Evolutionary conservation across 2,888 invertebrate species (phyloP).

Genomic region (Monopis laevigella): DNA sequence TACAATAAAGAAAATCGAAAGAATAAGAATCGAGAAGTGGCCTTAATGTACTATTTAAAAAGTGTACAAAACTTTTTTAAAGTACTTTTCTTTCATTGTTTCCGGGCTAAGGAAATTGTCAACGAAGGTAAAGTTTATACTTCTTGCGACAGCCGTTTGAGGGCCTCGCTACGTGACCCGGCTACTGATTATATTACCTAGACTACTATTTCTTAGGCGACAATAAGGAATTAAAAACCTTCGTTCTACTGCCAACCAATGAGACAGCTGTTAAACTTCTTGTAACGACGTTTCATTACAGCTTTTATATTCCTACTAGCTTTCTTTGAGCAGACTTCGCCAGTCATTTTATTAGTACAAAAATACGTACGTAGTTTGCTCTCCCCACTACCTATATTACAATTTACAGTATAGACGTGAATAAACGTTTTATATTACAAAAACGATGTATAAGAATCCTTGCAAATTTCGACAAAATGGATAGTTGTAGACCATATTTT

Average conservation of each 20-base stretch:
- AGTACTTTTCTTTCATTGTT: conserved; percentile 59
- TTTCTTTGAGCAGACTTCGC: too few species aligned
- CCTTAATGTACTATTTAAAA: conserved; percentile 39
- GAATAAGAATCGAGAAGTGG: conserved; percentile 7
- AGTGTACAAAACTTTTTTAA: conserved; percentile 47
- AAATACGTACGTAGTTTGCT: too few species aligned
- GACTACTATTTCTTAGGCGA: conserved; percentile 19
- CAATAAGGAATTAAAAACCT: conserved; percentile 52
- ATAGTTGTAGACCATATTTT: too few species aligned
- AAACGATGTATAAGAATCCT: too few species aligned
- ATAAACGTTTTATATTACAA: too few species aligned
- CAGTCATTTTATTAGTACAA: too few species aligned
- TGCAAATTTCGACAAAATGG: too few species aligned
- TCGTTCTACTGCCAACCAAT: conserved; percentile 42
- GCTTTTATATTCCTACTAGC: too few species aligned
- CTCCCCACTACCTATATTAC: too few species aligned
- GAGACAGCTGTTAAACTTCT: conserved; percentile 25
- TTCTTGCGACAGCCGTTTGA: conserved; percentile 56
- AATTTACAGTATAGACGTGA: too few species aligned
- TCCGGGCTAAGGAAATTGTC: conserved; percentile 50
- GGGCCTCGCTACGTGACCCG: conserved; percentile 51
- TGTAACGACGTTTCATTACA: conserved; percentile 4
- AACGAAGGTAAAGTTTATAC: conserved; percentile 64
- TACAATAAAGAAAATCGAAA: conserved; percentile 7
- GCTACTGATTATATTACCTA: conserved; percentile 48